phyloP scores from a whole-genome alignment of 2,888 invertebrate genomes.

The Petrolisthes manimaculis region DNA sequence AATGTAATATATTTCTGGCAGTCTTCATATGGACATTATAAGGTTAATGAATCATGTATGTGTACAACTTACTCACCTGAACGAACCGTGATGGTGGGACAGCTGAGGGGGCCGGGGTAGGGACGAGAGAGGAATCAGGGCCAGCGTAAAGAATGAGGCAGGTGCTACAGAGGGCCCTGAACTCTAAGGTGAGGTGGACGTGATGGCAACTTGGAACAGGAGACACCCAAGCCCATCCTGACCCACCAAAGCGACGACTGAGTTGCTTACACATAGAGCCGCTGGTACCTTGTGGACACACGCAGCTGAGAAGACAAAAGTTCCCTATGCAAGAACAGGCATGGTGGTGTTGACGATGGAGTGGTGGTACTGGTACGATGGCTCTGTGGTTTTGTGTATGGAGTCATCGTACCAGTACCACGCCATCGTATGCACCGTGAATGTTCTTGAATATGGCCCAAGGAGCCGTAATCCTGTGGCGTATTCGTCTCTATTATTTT shows the following conservation, averaged over 20 bases:
- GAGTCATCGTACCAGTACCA: too few species aligned
- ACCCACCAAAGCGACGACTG: slow-evolving; percentile 31
- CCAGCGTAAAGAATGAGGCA: slow-evolving; percentile 46
- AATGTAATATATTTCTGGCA: too few species aligned
- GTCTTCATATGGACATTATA: too few species aligned
- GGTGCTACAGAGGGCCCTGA: slow-evolving; percentile 8
- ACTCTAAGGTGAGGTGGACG: slow-evolving; percentile 34
- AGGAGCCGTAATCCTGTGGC: too few species aligned
- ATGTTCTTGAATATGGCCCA: too few species aligned
- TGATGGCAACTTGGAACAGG: slow-evolving; percentile 29
- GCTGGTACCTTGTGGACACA: slow-evolving; percentile 33
- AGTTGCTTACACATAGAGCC: slow-evolving; percentile 46
- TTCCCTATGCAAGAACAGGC: background rate
- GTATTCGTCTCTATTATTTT: background rate
- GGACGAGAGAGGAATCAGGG: slow-evolving; percentile 7
- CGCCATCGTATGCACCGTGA: too few species aligned
- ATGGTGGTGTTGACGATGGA: too few species aligned
- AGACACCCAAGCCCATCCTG: slow-evolving; percentile 35
- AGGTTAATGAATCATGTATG: too few species aligned
- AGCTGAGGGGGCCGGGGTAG: background rate
- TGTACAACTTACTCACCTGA: slow-evolving; percentile 19
- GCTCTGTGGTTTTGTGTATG: background rate
- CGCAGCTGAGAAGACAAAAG: slow-evolving; percentile 14
- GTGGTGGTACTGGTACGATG: too few species aligned
- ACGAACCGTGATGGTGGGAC: background rate